Evolutionary conservation across 2,797 vertebrate genomes (phyloP), one percentile per base, ranked within the genome.

Genomic region (Microctenopoma lineatum): DNA sequence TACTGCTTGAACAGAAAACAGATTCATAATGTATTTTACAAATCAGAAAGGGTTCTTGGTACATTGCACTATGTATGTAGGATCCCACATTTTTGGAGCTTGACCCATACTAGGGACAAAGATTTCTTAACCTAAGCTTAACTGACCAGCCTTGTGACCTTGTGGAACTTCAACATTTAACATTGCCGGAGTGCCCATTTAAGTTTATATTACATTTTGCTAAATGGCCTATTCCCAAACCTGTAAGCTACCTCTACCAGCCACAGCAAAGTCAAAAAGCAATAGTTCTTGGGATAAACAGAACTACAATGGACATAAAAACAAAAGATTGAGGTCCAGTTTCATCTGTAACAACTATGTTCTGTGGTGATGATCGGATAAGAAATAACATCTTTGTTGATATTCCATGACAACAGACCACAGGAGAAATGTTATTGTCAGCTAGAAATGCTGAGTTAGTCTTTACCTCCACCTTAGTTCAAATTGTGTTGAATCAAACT

Each of bases 401-500:
- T 89, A 76, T 90, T 91, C 88, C 88, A 87, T 89, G 84, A 89
- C 87, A 91, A 90, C 90, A 83, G 75, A 84, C 84, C 84, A 75
- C 87, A 89, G 75, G 85, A 68, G 79, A 78, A 83, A 89, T 88
- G 77, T 89, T 89, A 81, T 83, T 90, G 88, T 83, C 89, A 90
- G 88, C 85, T 90, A 78, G 81, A 90, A 89, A 83, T 81, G 79
- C 84, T 83, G 73, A 73, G 80, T 84, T 77, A 80, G 80, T 78
- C 67, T 26, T 18, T 63, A 82, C 75, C 70, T 88, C 78, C 78
- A 84, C 78, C 77, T 59, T 75, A 65, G 79, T 41, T 41, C 75
- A 74, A 80, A 87, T 59, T 79, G 72, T 65, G 51, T 77, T 29
- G 74, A 81, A 81, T 75, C 47, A 73, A 89, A 90, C 75, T 79